Conservation (phyloP, 1,140 invertebrate genomes). For the Anthonomus grandis region DNA sequence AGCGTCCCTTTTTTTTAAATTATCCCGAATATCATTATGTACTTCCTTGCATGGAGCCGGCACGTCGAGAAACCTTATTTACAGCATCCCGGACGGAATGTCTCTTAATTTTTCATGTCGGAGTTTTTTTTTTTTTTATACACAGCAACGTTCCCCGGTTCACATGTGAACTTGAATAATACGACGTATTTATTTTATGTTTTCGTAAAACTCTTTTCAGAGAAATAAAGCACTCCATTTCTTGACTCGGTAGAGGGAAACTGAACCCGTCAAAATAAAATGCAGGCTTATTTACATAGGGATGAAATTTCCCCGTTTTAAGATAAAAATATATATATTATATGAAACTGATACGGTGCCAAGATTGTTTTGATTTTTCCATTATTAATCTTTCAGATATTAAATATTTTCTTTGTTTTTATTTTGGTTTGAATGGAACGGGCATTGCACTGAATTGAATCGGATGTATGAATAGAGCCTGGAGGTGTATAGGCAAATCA, state of each 20-base stretch:
- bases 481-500: no score
- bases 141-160: conserved; percentile 15
- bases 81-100: conserved; percentile 37
- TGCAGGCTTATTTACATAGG: conserved; percentile 5
- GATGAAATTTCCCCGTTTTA: conserved; percentile 7
- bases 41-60: conserved; percentile 40
- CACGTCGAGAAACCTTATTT: conserved; percentile 42
- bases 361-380: no score
- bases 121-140: no score
- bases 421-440: no score
- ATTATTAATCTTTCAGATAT: no score
- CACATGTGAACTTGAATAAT: conserved; percentile 24
- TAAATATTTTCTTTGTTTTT: no score
- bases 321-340: no score
- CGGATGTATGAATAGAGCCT: no score
- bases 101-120: conserved; percentile 32
- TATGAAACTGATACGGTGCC: no score
- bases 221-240: conserved; percentile 10
- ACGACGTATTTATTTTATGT: conserved; percentile 22
- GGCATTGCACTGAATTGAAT: no score
- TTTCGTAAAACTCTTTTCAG: conserved; percentile 7
- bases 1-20: conserved; percentile 24
- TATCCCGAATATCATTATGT: conserved; percentile 35
- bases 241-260: conserved; percentile 5
- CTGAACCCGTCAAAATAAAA: conserved; percentile 5